These are phyloP conservation scores for Salticus scenicus DNA, from an alignment of 2,888 invertebrate species.

Conservation along the genomic window DNA sequence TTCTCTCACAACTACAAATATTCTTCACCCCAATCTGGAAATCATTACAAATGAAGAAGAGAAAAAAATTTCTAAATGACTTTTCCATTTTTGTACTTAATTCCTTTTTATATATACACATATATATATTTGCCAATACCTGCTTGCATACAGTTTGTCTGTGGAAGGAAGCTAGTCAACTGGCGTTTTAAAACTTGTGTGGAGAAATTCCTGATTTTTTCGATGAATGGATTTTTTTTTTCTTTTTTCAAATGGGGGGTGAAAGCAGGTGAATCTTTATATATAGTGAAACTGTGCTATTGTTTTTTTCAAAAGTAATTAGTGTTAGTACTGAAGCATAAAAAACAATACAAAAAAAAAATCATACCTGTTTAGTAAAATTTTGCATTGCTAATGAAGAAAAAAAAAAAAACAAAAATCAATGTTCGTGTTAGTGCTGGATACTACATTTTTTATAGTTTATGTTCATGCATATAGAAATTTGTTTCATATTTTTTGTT, in stretches of 20 bases:
- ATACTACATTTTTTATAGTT: constrained; percentile 63
- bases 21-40: constrained; percentile 44
- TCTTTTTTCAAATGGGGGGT: constrained; percentile 55
- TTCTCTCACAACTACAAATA: constrained; percentile 37
- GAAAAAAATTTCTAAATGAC: constrained; percentile 52
- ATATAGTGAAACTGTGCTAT: constrained; percentile 66
- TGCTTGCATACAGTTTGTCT: constrained; percentile 46
- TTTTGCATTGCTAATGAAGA: constrained; percentile 57
- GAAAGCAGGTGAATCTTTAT: constrained; percentile 63
- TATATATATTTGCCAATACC: constrained; percentile 24
- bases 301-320: constrained; percentile 66
- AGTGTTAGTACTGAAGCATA: constrained; percentile 59
- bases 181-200: constrained; percentile 40
- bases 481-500: constrained; percentile 34
- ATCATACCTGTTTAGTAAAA: constrained; percentile 65
- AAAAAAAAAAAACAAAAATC: constrained; percentile 55
- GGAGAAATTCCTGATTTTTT: constrained; percentile 37
- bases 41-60: constrained; percentile 16
- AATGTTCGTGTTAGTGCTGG: constrained; percentile 64
- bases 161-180: constrained; percentile 64
- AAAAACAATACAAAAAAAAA: too few relatives aligned
- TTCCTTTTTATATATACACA: constrained; percentile 54
- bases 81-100: constrained; percentile 68
- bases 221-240: neutral
- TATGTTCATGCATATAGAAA: constrained; percentile 39